These are phyloP conservation scores for Zosterops hypoxanthus DNA, from an alignment of 2,113 vertebrate species.

Conservation along the genomic window DNA sequence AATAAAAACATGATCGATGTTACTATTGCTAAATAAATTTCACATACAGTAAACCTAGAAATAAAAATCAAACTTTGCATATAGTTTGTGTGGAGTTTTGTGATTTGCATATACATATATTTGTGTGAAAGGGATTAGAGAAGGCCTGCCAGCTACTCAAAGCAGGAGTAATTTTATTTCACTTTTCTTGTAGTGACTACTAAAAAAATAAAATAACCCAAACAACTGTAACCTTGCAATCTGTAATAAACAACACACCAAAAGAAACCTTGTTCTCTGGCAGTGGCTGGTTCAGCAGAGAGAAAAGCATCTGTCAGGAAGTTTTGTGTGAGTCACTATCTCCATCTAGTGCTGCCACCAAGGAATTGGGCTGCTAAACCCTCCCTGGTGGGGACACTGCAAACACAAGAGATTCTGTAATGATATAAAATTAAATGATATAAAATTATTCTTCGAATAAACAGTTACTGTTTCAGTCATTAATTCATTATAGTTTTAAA, in stretches of 20 bases:
- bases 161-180: slow-evolving; percentile 6
- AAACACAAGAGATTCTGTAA: not conserved
- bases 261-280: not conserved
- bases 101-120: not conserved
- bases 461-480: not conserved
- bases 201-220: not conserved
- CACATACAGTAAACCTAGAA: not conserved
- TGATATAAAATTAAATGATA: not conserved
- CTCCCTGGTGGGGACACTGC: not conserved
- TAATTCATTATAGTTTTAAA: slow-evolving; percentile 3
- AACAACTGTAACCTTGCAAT: not conserved
- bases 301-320: not conserved
- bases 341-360: slow-evolving; percentile 79
- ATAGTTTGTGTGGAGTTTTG: not conserved
- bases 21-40: not conserved
- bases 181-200: not conserved
- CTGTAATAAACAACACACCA: not conserved
- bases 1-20: not conserved
- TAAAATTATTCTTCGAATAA: not conserved
- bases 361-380: not conserved
- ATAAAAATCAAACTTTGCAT: not conserved
- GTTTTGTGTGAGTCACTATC: slow-evolving; percentile 66
- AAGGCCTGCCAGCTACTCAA: not conserved
- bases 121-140: not conserved
- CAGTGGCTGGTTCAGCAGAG: not conserved